A percentile compares a stretch with the other conserved stretches of the same genome.
Conservation (phyloP, 2,888 invertebrate genomes). For the Andrena camellia region DNA sequence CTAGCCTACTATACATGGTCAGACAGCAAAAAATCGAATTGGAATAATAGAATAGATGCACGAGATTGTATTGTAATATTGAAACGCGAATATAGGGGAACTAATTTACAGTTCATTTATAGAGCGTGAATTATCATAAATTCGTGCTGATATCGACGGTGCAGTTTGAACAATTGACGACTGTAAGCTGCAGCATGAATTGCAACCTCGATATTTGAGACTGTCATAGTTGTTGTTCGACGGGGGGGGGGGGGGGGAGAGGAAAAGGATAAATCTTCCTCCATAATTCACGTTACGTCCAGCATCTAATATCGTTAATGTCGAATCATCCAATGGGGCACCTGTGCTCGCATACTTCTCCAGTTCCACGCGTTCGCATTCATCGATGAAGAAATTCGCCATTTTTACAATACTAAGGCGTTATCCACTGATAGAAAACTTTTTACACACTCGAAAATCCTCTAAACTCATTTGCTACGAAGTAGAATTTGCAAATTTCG, state of each 20-base stretch:
- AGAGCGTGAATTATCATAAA: conserved; percentile 3
- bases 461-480: too few species aligned
- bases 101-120: background rate
- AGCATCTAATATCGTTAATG: conserved; percentile 67
- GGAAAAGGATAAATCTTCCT: conserved; percentile 44
- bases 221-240: conserved; percentile 17
- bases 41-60: too few species aligned
- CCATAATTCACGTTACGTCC: conserved; percentile 63
- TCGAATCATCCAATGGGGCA: conserved; percentile 46
- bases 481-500: too few species aligned
- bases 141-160: background rate
- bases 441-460: too few species aligned
- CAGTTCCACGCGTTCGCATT: conserved; percentile 12
- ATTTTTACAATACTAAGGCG: background rate
- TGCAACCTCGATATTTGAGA: conserved; percentile 27
- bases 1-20: too few species aligned
- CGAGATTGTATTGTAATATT: too few species aligned
- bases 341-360: conserved; percentile 56
- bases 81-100: too few species aligned
- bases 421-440: background rate
- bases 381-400: background rate
- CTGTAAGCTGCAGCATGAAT: conserved; percentile 11
- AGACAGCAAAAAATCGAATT: too few species aligned
- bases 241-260: background rate
- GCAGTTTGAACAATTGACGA: conserved; percentile 31